Conservation (phyloP, 2,113 vertebrate genomes). For the Numenius arquata region DNA sequence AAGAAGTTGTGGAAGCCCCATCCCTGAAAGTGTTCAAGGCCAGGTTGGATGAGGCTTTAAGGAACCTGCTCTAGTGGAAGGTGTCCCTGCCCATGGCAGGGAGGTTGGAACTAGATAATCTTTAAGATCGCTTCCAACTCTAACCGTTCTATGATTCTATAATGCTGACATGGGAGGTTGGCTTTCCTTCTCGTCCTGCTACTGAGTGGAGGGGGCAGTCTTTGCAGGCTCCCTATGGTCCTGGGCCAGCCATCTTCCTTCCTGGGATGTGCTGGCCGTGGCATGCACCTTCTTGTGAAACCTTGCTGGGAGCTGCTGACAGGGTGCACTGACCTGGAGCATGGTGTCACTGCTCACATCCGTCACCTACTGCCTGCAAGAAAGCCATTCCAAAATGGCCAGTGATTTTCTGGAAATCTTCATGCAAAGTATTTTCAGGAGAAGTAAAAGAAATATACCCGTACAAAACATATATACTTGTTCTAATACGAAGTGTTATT, state of each 20-base stretch:
- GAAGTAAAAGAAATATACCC: neutral
- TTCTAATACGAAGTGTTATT: neutral
- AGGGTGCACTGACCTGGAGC: too few species aligned
- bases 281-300: neutral
- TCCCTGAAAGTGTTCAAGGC: neutral
- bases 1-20: neutral
- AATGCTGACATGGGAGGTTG: accelerated
- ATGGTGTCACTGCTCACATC: accelerated
- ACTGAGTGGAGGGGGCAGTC: neutral
- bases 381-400: neutral
- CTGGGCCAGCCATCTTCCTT: neutral
- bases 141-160: neutral
- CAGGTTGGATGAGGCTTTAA: neutral
- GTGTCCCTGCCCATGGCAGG: neutral
- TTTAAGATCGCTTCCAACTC: neutral
- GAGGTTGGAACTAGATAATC: neutral
- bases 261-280: neutral
- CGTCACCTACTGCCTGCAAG: neutral
- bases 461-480: neutral
- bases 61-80: neutral
- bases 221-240: neutral
- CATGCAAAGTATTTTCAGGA: neutral
- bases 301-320: neutral
- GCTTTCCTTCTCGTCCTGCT: neutral
- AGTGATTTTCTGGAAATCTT: neutral